Conservation (phyloP, 2,888 invertebrate genomes). For the Escarpia spicata region DNA sequence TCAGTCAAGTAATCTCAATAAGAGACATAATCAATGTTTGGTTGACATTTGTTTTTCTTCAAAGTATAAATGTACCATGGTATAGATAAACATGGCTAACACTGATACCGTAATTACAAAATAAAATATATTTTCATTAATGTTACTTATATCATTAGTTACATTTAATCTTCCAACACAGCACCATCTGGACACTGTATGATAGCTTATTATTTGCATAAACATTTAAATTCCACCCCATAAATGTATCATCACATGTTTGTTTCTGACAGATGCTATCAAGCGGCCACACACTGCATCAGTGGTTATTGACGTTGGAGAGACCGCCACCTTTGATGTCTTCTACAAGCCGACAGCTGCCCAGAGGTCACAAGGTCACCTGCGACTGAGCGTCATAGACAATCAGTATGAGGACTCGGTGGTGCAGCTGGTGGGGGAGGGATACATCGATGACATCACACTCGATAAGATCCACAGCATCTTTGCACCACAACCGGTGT, state of each 20-base stretch:
- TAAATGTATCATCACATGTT: not conserved
- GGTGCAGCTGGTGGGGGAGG: slow-evolving; percentile 67
- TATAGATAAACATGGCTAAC: not conserved
- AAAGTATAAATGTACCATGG: not conserved
- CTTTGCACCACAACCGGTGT: slow-evolving; percentile 28
- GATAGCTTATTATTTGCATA: not conserved
- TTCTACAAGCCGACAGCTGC: slow-evolving; percentile 54
- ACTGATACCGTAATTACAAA: not conserved
- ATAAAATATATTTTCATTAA: not conserved
- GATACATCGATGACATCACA: slow-evolving; percentile 68
- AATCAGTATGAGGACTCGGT: slow-evolving; percentile 72
- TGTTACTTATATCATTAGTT: not conserved
- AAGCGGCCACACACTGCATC: slow-evolving; percentile 61
- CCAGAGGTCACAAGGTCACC: slow-evolving; percentile 58
- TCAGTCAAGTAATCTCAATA: no score
- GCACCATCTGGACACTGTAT: not conserved
- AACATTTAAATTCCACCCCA: not conserved
- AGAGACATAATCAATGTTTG: not conserved
- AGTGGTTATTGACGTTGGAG: slow-evolving; percentile 58
- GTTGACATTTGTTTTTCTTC: not conserved
- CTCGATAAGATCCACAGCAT: slow-evolving; percentile 66
- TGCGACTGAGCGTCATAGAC: slow-evolving; percentile 68
- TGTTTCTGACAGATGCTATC: slow-evolving; percentile 19
- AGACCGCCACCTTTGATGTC: slow-evolving; percentile 58
- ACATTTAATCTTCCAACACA: not conserved